Evolutionary conservation across 2,113 vertebrate species (phyloP), one percentile per base, ranked within the genome.

Genomic region (Salvelinus alpinus): DNA sequence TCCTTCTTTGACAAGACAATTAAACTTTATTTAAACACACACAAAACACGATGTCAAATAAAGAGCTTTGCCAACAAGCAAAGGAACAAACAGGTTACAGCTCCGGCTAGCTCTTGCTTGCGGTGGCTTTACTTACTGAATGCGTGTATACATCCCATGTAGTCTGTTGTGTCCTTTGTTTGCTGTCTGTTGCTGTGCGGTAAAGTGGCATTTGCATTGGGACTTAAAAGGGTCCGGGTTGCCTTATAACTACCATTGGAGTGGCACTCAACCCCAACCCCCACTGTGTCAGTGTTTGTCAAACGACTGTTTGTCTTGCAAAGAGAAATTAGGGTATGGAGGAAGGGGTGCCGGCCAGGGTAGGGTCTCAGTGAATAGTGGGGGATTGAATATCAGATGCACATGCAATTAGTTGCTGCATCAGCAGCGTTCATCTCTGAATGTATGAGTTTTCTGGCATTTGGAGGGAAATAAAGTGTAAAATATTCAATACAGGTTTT

Each of bases 201-300:
- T 85, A 85, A 83, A 86, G 74, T 16, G 7, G 1, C 84, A 81
- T 90, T 91, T 90, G 78, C 79, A 83, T 70, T 86, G 74, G 2
- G 77, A 88, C 84, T 88, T 88, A 84, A 89, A 84, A 85, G 74
- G 9, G 9, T 3, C 38, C 38, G 71, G 74, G 84, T 83, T 80
- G 76, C 74, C 77, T 83, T 81, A 71, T 44, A 44, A 44, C 38
- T 44, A 9, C 38, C 38, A 44, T 81, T 71, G 79, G 57, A 71
- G 38, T 44, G 38, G 84, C 82, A 24, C 0, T 25, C 38, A 54
- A 9, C 64, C 75, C 70, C 1, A 1, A 76, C 80, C 80, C 81
- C 74, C 57, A 2, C 6, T 59, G 54, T 70, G 72, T 44, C 44
- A 24, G 54, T 76, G 67, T 65, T 4, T 1, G 70, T 75, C 48